Percentiles rank a stretch among this genome's conserved stretches.
Conservation (phyloP, 2,797 vertebrate species). For the Oreochromis grahami region DNA sequence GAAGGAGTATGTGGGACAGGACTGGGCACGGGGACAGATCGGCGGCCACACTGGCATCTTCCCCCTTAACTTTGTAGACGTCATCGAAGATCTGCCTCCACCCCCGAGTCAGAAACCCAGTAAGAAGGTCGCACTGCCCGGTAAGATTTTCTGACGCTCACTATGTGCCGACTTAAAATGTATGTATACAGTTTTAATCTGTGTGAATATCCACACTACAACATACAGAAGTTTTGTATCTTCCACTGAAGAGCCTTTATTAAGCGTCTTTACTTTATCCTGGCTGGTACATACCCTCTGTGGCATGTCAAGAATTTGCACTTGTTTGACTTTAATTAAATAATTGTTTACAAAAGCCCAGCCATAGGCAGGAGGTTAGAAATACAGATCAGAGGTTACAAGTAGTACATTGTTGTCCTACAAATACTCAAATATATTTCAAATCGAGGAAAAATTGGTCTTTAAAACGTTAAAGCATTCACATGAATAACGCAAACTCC, state of each 20-base stretch:
- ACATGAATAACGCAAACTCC: neutral
- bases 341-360: slow-evolving; percentile 28
- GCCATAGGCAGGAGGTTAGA: neutral
- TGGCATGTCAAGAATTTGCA: slow-evolving; percentile 52
- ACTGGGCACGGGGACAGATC: slow-evolving; percentile 89
- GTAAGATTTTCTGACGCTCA: slow-evolving; percentile 42
- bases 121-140: slow-evolving; percentile 52
- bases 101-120: slow-evolving; percentile 40
- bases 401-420: neutral
- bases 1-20: slow-evolving; percentile 84
- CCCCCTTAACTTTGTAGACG: slow-evolving; percentile 91
- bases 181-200: no score
- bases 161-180: neutral
- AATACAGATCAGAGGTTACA: neutral
- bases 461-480: neutral
- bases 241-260: neutral
- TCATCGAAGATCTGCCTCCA: slow-evolving; percentile 83
- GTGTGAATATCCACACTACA: neutral
- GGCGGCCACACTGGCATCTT: slow-evolving; percentile 80
- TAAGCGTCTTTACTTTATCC: neutral
- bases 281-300: neutral
- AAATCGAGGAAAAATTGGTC: neutral
- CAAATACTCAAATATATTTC: neutral
- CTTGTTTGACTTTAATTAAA: slow-evolving; percentile 58
- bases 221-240: neutral